Base-by-base conservation (phyloP, 2,888 invertebrate species). In the Tachystola acroxantha region DNA sequence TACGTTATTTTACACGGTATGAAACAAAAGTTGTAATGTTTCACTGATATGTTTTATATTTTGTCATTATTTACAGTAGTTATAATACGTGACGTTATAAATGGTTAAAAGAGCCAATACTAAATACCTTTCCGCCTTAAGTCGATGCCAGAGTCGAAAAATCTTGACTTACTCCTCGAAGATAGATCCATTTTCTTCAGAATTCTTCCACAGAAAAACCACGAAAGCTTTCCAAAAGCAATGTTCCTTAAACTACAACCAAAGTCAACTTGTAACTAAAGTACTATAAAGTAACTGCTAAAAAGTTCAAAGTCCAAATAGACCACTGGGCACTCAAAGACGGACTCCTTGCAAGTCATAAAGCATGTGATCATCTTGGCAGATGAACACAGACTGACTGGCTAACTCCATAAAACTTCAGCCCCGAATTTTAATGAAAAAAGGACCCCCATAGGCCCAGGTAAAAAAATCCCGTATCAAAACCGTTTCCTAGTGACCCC, bases 401-500 rank as follows among this genome's bases (percentile, higher is more conserved):
- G 82, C 81, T 77, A 79, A 67, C 76, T 68, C 70, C 50, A 72
- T 71, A 68, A 78, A 76, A 60, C 64, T 69, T 50, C 66, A 68
- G 73, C 49, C 70, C 70, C 69, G 47, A 64, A 73, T 68, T 68
- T 68, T 64, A 67, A 64, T 67, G 67, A 80, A 84, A 85, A 82
- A 81, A 70, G 64, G 64, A 64, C 69, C 81, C 82, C 74, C 62
- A 67, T 68, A 67, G 64, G 54, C 57, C 62, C 81, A 81, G 86
- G 81, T 81, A 86, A 85, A 85, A 85, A 85, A 86, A 75, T 60
- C 73, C 81, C 81, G 78, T 79, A 85, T 82, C 77, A 85, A 84
- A 84, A 86, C 85, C 82, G 80, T 85, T 86, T 86, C 80, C 84
- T 85, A 85, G 84, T 86, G 86, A 86, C 86, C 86, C 86, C 82